A percentile compares a stretch with the other conserved stretches of the same genome.
phyloP scores from a whole-genome alignment of 2,797 vertebrate genomes.

The Graptemys geographica region DNA sequence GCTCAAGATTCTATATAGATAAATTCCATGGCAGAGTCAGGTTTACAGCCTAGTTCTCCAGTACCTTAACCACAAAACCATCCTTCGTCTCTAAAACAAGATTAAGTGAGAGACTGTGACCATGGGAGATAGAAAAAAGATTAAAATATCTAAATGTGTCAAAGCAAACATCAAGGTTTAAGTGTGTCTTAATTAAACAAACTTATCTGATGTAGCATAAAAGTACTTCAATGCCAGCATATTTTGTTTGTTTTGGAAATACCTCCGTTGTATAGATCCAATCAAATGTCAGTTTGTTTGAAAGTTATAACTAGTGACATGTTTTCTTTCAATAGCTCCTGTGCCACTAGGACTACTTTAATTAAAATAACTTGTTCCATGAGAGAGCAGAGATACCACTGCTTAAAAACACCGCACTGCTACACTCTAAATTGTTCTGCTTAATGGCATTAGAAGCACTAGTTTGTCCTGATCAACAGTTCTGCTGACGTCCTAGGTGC shows the following conservation, averaged over 20 bases:
- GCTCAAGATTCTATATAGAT: neutral
- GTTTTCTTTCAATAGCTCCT: conserved; percentile 45
- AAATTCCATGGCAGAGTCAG: rapidly evolving
- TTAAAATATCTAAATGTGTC: neutral
- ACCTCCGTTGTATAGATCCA: neutral
- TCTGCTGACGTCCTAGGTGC: neutral
- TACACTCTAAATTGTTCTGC: neutral
- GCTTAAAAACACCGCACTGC: neutral
- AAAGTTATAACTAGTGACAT: conserved; percentile 1
- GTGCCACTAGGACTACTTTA: conserved; percentile 1
- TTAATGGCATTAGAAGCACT: conserved; percentile 13
- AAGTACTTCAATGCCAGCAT: neutral
- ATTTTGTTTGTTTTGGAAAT: conserved; percentile 17
- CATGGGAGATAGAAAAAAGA: neutral
- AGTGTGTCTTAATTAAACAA: neutral
- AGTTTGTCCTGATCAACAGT: conserved; percentile 19
- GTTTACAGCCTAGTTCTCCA: conserved; percentile 12
- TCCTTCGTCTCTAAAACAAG: conserved; percentile 51
- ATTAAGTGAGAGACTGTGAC: conserved; percentile 31
- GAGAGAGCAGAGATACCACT: neutral
- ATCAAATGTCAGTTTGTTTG: neutral
- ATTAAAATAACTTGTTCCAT: conserved; percentile 43
- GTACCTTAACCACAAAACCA: neutral
- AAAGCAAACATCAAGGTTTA: neutral
- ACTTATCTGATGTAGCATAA: neutral